phyloP scores from a whole-genome alignment of 2,888 invertebrate genomes.

The Tetramorium bicarinatum region DNA sequence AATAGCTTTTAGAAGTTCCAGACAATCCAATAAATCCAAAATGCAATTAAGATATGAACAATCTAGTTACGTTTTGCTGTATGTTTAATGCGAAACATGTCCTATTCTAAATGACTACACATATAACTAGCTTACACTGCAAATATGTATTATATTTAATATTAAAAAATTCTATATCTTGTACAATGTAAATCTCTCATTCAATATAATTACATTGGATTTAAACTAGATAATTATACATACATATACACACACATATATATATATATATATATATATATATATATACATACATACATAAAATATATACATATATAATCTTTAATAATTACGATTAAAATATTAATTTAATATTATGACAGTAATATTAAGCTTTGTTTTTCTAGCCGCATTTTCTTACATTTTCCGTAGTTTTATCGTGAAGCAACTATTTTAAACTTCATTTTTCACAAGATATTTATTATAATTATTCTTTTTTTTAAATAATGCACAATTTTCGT shows the following conservation, averaged over 20 bases:
- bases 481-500: not conserved
- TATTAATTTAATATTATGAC: no score
- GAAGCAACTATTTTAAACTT: not conserved
- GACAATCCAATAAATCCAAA: constrained; percentile 27
- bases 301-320: no score
- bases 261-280: no score
- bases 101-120: not conserved
- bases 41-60: not conserved
- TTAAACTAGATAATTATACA: not conserved
- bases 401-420: not conserved
- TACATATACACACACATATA: no score
- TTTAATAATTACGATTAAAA: no score
- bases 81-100: not conserved
- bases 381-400: not conserved
- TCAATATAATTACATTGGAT: constrained; percentile 1
- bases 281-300: no score
- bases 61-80: not conserved
- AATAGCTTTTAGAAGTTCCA: not conserved
- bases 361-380: constrained; percentile 1
- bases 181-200: not conserved
- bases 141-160: constrained; percentile 1
- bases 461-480: not conserved
- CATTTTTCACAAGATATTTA: not conserved
- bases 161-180: constrained; percentile 5
- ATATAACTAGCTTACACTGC: not conserved